Conservation (phyloP, 2,113 vertebrate species). For the Serilophus lunatus region DNA sequence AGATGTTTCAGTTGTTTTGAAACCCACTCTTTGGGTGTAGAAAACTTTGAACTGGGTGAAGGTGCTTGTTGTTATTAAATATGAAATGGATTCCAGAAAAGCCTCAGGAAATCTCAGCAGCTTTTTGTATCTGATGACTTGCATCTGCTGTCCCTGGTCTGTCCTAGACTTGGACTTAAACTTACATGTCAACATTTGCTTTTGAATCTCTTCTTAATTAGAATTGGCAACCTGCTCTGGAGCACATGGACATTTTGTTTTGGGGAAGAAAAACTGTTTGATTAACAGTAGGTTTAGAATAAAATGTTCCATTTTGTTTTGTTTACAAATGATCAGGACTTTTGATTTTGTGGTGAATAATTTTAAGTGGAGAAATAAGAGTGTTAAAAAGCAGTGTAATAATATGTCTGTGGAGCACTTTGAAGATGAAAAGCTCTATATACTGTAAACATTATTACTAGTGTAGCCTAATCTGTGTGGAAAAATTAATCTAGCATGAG, state of each 20-base stretch:
- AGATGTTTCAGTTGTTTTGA: neutral
- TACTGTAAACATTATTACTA: slow-evolving; percentile 40
- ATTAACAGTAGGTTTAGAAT: neutral
- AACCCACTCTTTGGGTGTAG: neutral
- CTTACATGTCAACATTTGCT: neutral
- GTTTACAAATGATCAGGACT: neutral
- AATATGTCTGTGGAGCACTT: slow-evolving; percentile 36
- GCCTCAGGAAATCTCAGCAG: neutral
- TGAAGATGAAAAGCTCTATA: slow-evolving; percentile 52
- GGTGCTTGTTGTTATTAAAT: neutral
- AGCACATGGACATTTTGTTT: neutral
- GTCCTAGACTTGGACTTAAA: neutral
- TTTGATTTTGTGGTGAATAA: slow-evolving; percentile 21
- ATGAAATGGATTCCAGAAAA: neutral
- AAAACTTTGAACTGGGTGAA: neutral
- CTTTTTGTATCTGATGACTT: neutral
- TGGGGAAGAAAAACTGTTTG: neutral
- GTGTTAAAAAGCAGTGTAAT: slow-evolving; percentile 35
- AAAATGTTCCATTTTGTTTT: neutral
- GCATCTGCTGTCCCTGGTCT: neutral
- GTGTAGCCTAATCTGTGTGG: neutral
- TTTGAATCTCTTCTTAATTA: neutral
- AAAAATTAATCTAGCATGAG: slow-evolving; percentile 17
- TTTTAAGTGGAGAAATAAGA: neutral
- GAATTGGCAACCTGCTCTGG: neutral